phyloP scores from a whole-genome alignment of 2,888 invertebrate species.

The Megaustenia siamemsis region DNA sequence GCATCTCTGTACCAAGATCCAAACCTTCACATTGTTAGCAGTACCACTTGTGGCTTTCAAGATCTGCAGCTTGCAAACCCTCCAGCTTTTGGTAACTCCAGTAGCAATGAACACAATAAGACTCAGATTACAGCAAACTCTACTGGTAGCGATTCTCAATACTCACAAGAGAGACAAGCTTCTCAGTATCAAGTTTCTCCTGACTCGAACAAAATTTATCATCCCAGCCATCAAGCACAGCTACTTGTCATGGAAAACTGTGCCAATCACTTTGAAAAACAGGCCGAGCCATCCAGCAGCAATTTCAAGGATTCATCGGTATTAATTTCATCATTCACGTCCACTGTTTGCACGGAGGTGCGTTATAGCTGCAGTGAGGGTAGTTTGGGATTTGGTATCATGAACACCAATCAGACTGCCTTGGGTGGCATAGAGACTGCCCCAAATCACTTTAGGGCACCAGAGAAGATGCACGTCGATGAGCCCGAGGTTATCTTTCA shows the following conservation, averaged over 20 bases:
- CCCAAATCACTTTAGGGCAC: slow-evolving; percentile 14
- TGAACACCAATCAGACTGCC: slow-evolving; percentile 1
- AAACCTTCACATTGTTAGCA: neutral
- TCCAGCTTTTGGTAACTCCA: neutral
- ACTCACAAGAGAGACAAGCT: neutral
- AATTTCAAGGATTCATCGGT: slow-evolving; percentile 27
- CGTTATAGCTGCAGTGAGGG: slow-evolving; percentile 9
- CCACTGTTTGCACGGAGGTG: neutral
- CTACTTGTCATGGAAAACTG: neutral
- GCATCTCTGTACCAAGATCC: neutral
- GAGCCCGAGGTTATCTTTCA: slow-evolving; percentile 24
- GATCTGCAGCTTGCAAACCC: slow-evolving; percentile 11
- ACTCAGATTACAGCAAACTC: neutral
- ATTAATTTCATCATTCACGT: slow-evolving; percentile 16
- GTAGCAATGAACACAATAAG: neutral
- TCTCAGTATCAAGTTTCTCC: slow-evolving; percentile 9
- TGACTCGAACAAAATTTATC: neutral
- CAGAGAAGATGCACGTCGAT: slow-evolving; percentile 51
- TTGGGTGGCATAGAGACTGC: neutral
- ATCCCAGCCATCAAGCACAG: neutral
- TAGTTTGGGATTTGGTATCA: slow-evolving; percentile 16
- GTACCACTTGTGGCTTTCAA: neutral
- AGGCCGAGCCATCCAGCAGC: slow-evolving; percentile 12
- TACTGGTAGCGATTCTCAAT: neutral
- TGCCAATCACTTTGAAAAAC: slow-evolving; percentile 20